Evolutionary conservation across 2,113 vertebrate genomes (phyloP), one percentile per base, ranked within the genome.

Genomic region (Xenopus tropicalis): DNA sequence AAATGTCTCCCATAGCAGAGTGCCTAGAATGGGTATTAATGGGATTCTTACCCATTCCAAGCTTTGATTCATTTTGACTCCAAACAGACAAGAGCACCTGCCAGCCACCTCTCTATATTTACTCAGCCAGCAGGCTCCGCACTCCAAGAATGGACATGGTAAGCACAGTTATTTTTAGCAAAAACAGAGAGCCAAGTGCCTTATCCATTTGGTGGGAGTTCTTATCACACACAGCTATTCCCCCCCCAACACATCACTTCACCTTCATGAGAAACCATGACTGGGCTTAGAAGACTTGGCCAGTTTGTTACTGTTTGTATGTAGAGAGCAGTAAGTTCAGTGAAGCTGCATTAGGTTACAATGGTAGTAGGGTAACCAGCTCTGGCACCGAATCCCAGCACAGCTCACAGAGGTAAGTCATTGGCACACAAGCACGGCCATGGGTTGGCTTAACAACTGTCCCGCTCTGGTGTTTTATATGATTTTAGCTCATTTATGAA

Each of bases 61-160:
- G 21, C 21, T 24, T 24, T 24, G 11, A 12, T 23, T 20, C 43
- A 23, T 23, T 20, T 20, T 66, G 3, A 46, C 64, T 61, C 46
- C 62, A 17, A 76, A 62, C 75, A 61, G 73, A 79, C 77, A 79
- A 82, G 84, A 69, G 78, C 90, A 88, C 84, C 85, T 82, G 82
- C 85, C 85, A 87, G 83, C 78, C 88, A 88, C 86, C 84, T 86
- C 84, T 86, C 94, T 95, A 95, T 94, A 93, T 93, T 91, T 96
- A 94, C 91, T 81, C 84, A 57, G 63, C 79, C 77, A 77, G 81
- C 79, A 72, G 78, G 66, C 43, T 62, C 70, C 78, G 74, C 87
- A 85, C 79, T 87, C 94, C 94, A 90, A 93, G 93, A 94, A 95
- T 93, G 94, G 94, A 94, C 93, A 90, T 94, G 82, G 87, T 82